Evolutionary conservation across 2,113 vertebrate genomes (phyloP).

Genomic region (Hyperopisus bebe): DNA sequence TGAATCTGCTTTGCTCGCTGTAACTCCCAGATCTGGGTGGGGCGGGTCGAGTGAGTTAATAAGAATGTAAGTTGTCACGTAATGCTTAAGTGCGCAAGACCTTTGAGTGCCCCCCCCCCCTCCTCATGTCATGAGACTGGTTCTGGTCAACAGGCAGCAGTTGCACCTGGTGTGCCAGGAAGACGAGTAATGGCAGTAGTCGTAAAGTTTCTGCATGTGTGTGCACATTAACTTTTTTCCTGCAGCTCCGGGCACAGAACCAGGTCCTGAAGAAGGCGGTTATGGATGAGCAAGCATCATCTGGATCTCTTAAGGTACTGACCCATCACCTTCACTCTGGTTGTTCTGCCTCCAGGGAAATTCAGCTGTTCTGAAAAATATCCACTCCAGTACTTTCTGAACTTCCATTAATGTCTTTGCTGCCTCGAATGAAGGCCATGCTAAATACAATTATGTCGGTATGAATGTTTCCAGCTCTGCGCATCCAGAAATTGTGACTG

Average conservation of each 20-base stretch:
- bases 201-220: not conserved
- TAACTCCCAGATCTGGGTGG: not conserved
- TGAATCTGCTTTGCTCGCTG: not conserved
- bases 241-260: constrained; percentile 94
- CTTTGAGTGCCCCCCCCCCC: not conserved
- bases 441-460: not conserved
- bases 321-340: not conserved
- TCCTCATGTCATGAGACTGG: not conserved
- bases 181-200: not conserved
- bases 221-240: constrained; percentile 18
- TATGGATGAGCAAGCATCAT: constrained; percentile 89
- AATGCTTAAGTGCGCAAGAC: not conserved
- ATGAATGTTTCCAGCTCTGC: not conserved
- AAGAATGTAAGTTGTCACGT: not conserved
- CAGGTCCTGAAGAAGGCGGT: constrained; percentile 96
- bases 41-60: not conserved
- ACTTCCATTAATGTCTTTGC: not conserved
- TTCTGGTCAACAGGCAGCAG: not conserved
- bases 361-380: not conserved
- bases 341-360: not conserved
- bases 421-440: not conserved
- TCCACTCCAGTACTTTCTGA: not conserved
- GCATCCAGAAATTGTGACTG: not conserved
- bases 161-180: not conserved
- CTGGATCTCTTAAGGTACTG: constrained; percentile 79